Percentiles rank a stretch among this genome's conserved stretches.
phyloP scores from a whole-genome alignment of 2,888 invertebrate genomes.

The Pandemis heparana region DNA sequence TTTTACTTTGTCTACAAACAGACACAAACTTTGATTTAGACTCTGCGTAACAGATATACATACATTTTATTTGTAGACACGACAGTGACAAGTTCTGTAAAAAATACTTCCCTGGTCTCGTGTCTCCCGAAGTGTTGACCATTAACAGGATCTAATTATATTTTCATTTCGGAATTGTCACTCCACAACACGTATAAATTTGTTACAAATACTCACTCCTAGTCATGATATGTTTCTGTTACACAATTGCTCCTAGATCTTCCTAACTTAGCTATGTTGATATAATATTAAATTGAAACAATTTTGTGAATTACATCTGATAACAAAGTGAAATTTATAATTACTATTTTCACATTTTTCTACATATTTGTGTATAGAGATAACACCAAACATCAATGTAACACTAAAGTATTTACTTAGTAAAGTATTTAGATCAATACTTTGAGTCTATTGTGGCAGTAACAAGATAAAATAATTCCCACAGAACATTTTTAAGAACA shows the following conservation, averaged over 20 bases:
- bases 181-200: conserved; percentile 71
- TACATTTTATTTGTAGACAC: neutral
- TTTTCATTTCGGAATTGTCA: conserved; percentile 21
- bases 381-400: conserved; percentile 24
- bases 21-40: neutral
- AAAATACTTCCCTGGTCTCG: conserved; percentile 25
- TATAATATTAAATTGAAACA: conserved; percentile 20
- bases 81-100: neutral
- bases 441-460: too few species aligned
- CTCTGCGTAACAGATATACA: conserved; percentile 6
- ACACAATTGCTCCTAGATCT: conserved; percentile 54
- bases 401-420: conserved; percentile 6
- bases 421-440: neutral
- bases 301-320: neutral
- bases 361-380: conserved; percentile 4
- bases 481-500: neutral
- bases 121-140: conserved; percentile 10
- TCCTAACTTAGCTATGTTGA: conserved; percentile 44
- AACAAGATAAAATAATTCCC: neutral
- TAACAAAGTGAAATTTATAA: neutral
- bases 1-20: conserved; percentile 14
- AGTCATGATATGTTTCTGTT: conserved; percentile 82
- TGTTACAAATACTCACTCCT: conserved; percentile 73
- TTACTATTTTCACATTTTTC: conserved; percentile 1
- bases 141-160: conserved; percentile 9